Evolutionary conservation across 2,888 invertebrate genomes (phyloP), one percentile per base, ranked within the genome.

Genomic region (Agrotis segetum): DNA sequence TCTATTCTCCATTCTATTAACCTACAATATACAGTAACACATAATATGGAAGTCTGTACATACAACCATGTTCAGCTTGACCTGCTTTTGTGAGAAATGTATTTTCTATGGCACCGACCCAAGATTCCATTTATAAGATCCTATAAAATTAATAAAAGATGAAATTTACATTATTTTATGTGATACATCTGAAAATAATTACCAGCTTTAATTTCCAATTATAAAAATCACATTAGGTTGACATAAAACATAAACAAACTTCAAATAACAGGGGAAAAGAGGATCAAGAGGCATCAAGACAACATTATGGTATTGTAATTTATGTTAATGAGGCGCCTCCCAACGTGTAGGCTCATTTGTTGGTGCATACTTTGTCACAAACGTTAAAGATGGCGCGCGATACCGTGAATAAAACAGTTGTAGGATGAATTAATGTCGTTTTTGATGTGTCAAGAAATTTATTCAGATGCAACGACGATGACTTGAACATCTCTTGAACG

Each of bases 1-100:
- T 68, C 64, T 67, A 56, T 79, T 74, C 79, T 74, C 69, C 70
- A 70, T 78, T 82, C 67, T 74, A 82, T 78, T 77, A 74, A 68
- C 50, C 55, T 64, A 77, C 78, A 69, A 60, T 68, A 64, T 77
- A 81, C 46, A 63, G 58, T 61, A 56, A 75, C 47, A 55, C 58
- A 53, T 55, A 58, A 67, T 82, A 78, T 69, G 50, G 61, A 69
- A 60, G 53, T 82, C 63, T 44, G 29, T 40, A 64, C 47, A 63
- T 72, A 66, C 59, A 47, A 72, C 44, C 64, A 24, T 49, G 75
- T 75, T 76, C 47, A 63, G 67, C 58, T 79, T 78, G 74, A 77
- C 77, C 77, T 44, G 64, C 17, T 77, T 67, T 17, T 67, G 53
- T 67, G 65, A 74, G 52, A 63, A 67, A 74, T 74, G 47, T 24